phyloP scores from a whole-genome alignment of 2,113 vertebrate species.

The Gnathonemus echidnorhynchus region DNA sequence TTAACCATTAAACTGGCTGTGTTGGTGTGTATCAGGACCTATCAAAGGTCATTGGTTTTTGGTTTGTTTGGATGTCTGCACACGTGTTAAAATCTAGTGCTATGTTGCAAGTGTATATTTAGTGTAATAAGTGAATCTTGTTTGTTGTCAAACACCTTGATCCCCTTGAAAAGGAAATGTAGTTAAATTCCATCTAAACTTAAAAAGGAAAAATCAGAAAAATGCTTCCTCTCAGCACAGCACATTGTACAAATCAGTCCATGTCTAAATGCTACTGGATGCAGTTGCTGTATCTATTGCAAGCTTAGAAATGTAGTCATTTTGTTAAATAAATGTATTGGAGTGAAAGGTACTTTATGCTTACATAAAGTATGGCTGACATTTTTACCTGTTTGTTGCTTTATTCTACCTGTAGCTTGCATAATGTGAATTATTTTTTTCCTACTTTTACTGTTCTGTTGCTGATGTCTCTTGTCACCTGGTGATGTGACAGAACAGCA shows the following conservation, averaged over 20 bases:
- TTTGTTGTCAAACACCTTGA: background rate
- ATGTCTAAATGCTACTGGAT: background rate
- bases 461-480: constrained; percentile 23
- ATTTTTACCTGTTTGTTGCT: background rate
- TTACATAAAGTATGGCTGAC: background rate
- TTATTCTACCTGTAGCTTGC: background rate
- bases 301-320: background rate
- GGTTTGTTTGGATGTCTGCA: background rate
- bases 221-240: background rate
- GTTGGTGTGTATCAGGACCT: background rate
- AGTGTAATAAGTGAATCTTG: background rate
- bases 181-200: background rate
- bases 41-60: background rate
- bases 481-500: constrained; percentile 29
- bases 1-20: background rate
- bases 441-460: constrained; percentile 11
- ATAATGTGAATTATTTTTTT: constrained; percentile 13
- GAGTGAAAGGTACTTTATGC: background rate
- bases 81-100: background rate
- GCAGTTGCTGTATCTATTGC: background rate
- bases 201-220: background rate
- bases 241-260: background rate
- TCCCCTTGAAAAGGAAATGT: background rate
- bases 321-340: background rate
- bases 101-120: background rate